Percentiles rank a stretch among this genome's conserved stretches.
These are phyloP conservation scores for Drosophila monieri DNA, from an alignment of 2,888 invertebrate genomes.

Conservation along the genomic window DNA sequence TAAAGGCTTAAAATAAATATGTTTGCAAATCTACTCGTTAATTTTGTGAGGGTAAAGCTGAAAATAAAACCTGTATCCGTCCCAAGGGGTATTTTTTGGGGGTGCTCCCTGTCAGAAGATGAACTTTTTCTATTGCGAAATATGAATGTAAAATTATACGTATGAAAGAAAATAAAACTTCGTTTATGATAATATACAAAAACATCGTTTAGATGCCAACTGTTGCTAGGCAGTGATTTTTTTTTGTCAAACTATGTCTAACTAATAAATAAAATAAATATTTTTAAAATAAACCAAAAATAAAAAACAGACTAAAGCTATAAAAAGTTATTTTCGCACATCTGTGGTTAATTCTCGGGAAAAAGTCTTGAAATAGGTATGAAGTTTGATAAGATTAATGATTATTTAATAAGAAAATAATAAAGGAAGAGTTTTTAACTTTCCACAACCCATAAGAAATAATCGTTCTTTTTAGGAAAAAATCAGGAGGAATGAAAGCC, in stretches of 20 bases:
- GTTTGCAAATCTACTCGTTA: not conserved
- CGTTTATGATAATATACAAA: too few relatives aligned
- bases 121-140: not conserved
- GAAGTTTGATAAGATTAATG: not conserved
- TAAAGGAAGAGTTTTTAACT: not conserved
- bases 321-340: slow-evolving; percentile 14
- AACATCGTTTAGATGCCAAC: not conserved
- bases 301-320: not conserved
- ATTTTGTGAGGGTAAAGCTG: not conserved
- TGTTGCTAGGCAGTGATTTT: not conserved
- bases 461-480: not conserved
- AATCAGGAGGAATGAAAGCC: slow-evolving; percentile 1
- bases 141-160: not conserved
- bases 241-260: slow-evolving; percentile 11
- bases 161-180: not conserved
- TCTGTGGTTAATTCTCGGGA: not conserved
- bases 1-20: slow-evolving; percentile 11
- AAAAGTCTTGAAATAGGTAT: not conserved
- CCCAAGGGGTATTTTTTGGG: not conserved
- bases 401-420: not conserved
- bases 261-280: slow-evolving; percentile 4
- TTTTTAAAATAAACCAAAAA: not conserved
- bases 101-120: not conserved
- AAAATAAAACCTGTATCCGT: not conserved
- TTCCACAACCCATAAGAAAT: not conserved